These are phyloP conservation scores for Microplitis manilae DNA, from an alignment of 2,888 invertebrate species.

Conservation along the genomic window DNA sequence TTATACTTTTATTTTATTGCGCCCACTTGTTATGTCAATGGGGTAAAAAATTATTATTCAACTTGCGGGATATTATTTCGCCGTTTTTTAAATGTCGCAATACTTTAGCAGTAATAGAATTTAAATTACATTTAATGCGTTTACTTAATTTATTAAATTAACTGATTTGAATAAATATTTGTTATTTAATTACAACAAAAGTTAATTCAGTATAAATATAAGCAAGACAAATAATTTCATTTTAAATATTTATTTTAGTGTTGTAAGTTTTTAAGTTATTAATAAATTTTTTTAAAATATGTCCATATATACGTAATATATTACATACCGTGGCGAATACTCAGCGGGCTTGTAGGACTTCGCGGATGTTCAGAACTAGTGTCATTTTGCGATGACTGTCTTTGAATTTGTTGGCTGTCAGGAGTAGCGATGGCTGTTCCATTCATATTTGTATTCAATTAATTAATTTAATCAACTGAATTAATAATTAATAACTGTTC, in stretches of 20 bases:
- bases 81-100: slow-evolving; percentile 17
- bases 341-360: slow-evolving; percentile 67
- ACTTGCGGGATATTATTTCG: slow-evolving; percentile 7
- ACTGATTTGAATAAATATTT: slow-evolving; percentile 9
- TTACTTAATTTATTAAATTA: slow-evolving; percentile 31
- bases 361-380: slow-evolving; percentile 65
- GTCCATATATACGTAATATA: background rate
- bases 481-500: background rate
- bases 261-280: slow-evolving; percentile 14
- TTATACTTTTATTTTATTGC: slow-evolving; percentile 19
- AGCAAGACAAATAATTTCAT: background rate
- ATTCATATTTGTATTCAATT: slow-evolving; percentile 58
- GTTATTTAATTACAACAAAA: slow-evolving; percentile 28
- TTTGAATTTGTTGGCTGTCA: slow-evolving; percentile 63
- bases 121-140: background rate
- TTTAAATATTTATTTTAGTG: background rate
- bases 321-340: slow-evolving; percentile 66
- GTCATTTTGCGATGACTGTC: slow-evolving; percentile 65
- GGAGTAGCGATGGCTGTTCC: slow-evolving; percentile 63
- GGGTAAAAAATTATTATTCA: background rate
- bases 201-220: background rate
- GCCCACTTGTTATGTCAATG: slow-evolving; percentile 14
- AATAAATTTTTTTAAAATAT: slow-evolving; percentile 6
- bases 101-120: background rate
- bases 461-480: background rate